Evolutionary conservation across 2,888 invertebrate genomes (phyloP), one percentile per base, ranked within the genome.

Genomic region (Leucozona laternaria): DNA sequence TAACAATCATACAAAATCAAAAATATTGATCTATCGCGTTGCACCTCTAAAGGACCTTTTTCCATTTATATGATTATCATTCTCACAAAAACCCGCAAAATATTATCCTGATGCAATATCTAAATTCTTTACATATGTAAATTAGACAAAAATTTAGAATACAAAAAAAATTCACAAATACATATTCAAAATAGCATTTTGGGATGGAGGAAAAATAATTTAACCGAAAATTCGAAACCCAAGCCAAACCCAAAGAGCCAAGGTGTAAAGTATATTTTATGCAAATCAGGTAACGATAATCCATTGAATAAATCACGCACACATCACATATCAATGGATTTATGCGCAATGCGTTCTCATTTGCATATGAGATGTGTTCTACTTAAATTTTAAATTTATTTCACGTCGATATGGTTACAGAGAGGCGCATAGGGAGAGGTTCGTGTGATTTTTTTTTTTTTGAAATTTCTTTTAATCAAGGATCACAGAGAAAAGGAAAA

Each of bases 291-390:
- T 28, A 70, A 72, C 77, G 57, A 73, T 78, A 86, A 86, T 86
- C 86, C 71, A 82, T 86, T 82, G 86, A 86, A 86, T 82, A 75
- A 79, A 86, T 79, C 82, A 71, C 75, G 82, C 82, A 86, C 85
- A 64, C 82, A 82, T 82, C 82, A 66, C 86, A 79, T 81, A 86
- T 86, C 86, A 82, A 78, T 82, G 58, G 66, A 77, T 75, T 86
- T 73, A 68, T 75, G 78, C 53, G 75, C 50, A 68, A 66, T 79
- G 71, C 75, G 40, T 31, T 48, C 75, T 82, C 81, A 86, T 86
- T 86, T 86, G 86, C 86, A 82, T 86, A 82, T 45, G 71, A 57
- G 71, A 20, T 57, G 71, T 45, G 66, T 75, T 71, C 40, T 68
- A 58, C 72, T 68, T 60, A 50, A 71, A 64, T 71, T 50, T 28